Evolutionary conservation across 2,113 vertebrate species (phyloP).

Genomic region (Labrus mixtus): DNA sequence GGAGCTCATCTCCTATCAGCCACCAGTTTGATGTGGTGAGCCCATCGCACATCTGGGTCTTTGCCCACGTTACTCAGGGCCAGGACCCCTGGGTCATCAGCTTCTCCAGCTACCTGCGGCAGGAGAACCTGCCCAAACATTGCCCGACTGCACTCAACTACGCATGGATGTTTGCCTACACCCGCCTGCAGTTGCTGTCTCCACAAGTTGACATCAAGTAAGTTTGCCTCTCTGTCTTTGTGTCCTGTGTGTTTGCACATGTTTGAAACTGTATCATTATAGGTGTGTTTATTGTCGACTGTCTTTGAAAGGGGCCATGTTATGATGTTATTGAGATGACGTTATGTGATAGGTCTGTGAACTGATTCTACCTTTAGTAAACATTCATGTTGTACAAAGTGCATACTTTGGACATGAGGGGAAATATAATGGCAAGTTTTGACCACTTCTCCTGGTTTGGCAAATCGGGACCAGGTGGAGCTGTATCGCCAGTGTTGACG

Average conservation of each 20-base stretch:
- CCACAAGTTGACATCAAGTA: conserved; percentile 99
- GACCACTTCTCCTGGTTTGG: too few relatives aligned
- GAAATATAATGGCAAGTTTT: too few relatives aligned
- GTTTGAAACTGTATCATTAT: not conserved
- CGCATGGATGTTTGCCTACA: conserved; percentile 97
- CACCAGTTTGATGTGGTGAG: conserved; percentile 98
- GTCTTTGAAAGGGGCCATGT: not conserved
- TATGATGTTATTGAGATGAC: not conserved
- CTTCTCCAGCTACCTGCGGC: conserved; percentile 97
- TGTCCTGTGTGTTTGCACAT: not conserved
- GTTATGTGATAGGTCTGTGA: not conserved
- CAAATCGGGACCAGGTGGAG: too few relatives aligned
- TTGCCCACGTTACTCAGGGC: conserved; percentile 97
- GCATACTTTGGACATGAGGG: too few relatives aligned
- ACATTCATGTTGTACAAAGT: too few relatives aligned
- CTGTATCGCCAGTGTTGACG: too few relatives aligned
- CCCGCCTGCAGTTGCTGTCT: conserved; percentile 94
- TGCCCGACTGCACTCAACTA: conserved; percentile 96
- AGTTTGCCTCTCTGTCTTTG: conserved; percentile 49
- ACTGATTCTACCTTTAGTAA: not conserved
- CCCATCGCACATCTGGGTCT: conserved; percentile 99
- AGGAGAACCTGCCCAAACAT: conserved; percentile 96
- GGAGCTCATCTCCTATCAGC: conserved; percentile 98
- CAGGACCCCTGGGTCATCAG: conserved; percentile 99
- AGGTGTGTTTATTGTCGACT: not conserved